A percentile compares a stretch with the other conserved stretches of the same genome.
Conservation (phyloP, 1,140 invertebrate genomes). For the Andricus grossulariae region DNA sequence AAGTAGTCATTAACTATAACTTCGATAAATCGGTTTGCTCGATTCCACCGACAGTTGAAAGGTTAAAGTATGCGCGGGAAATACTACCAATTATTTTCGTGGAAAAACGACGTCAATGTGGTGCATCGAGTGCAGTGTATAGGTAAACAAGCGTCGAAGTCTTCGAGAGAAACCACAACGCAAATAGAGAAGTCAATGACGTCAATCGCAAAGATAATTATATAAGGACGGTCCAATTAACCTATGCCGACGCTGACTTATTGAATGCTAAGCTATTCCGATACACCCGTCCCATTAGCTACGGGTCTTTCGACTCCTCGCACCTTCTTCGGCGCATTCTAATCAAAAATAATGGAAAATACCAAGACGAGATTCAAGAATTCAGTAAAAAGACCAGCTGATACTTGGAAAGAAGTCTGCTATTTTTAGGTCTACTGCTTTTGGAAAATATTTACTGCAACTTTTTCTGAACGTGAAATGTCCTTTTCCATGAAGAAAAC, state of each 20-base stretch:
- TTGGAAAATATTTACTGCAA: too few species aligned
- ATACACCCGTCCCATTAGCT: conserved; percentile 45
- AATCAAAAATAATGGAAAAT: too few species aligned
- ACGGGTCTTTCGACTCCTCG: background rate
- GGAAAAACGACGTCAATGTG: background rate
- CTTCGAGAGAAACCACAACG: conserved; percentile 14
- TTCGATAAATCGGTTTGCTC: background rate
- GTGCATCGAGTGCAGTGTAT: background rate
- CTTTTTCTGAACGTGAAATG: too few species aligned
- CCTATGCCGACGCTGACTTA: conserved; percentile 53
- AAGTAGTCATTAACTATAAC: background rate
- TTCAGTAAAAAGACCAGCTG: too few species aligned
- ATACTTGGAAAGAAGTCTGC: too few species aligned
- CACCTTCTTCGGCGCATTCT: conserved; percentile 1
- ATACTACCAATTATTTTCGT: background rate
- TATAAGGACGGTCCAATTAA: conserved; percentile 65
- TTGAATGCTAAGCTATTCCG: conserved; percentile 63
- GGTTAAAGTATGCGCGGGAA: background rate
- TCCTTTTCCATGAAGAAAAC: too few species aligned
- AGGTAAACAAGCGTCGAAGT: conserved; percentile 9
- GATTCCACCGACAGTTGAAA: background rate
- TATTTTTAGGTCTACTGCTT: too few species aligned
- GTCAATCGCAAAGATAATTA: conserved; percentile 67
- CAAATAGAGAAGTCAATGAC: conserved; percentile 62
- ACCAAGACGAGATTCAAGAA: too few species aligned